Base-by-base conservation (phyloP, 1,140 invertebrate species). In the Hyposmocoma kahamanoa region DNA sequence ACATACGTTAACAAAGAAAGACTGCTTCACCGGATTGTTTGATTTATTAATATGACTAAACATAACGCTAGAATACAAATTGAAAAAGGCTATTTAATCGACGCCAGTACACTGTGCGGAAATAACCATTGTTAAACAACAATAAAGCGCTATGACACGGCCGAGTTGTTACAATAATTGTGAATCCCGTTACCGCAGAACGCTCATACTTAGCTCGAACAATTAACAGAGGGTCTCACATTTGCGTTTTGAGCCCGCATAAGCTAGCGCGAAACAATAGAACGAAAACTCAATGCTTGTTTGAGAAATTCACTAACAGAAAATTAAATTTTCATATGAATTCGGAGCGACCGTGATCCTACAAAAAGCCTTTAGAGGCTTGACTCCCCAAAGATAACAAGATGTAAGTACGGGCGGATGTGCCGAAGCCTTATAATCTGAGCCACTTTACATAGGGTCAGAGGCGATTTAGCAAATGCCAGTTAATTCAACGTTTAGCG, bases 311-410 rank as follows among this genome's bases (percentile, higher is more conserved):
- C 69, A 68, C 67, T 69, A 70, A 72, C 70, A 67, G 67, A 77
- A 80, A 72, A 80, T 82, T 78, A 73, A 80, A 79, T 84, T 78
- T 82, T 82, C 72, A 73, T 78, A 81, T 73, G 72, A 76, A 73
- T 80, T 71, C 62, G 30, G 58, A 62, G 63, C 56, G 48, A 61
- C 51, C 57, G 63, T 75, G 63, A 81, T 81, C 75, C 72, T 61
- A 73, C 66, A 67, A 75, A n/a, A 78, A 79, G 74, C 68, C 64
- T 73, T 73, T 69, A 54, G 62, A 63, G 58, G 56, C 58, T 63
- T 56, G 54, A 64, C 59, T 66, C 58, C 62, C 64, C 51, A 61
- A 67, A 78, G 70, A 74, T 73, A 77, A 75, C 65, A 67, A 70
- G 65, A 67, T 72, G 64, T 67, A 72, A 71, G 66, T 64, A 67